A percentile compares a stretch with the other conserved stretches of the same genome.
Conservation (phyloP, 2,888 invertebrate genomes). For the Polyommatus iphigenia region DNA sequence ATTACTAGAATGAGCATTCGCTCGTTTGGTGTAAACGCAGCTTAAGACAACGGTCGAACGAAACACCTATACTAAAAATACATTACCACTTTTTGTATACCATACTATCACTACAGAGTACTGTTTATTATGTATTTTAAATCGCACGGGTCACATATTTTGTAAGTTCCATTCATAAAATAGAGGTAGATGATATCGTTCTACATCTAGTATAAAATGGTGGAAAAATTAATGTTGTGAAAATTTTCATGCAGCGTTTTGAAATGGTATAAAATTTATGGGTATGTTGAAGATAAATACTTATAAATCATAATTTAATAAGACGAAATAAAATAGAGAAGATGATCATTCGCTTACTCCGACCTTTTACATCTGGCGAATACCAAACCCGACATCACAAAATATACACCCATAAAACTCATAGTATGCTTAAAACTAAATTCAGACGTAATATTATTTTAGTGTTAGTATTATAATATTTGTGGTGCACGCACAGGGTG, state of each 20-base stretch:
- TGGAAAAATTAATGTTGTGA: neutral
- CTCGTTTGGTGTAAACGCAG: too few species aligned
- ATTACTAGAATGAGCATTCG: too few species aligned
- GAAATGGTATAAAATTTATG: conserved; percentile 50
- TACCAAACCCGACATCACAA: neutral
- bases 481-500: conserved; percentile 78
- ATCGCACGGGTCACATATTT: neutral
- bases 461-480: too few species aligned
- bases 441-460: too few species aligned
- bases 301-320: neutral
- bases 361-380: neutral
- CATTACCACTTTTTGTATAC: too few species aligned
- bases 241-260: conserved; percentile 58
- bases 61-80: too few species aligned
- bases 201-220: neutral
- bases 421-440: neutral
- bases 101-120: neutral
- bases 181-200: too few species aligned
- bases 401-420: neutral
- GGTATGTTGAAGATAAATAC: conserved; percentile 44
- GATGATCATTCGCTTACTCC: neutral
- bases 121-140: neutral
- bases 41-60: too few species aligned
- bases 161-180: neutral
- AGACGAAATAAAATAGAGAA: neutral